These are phyloP conservation scores for Pandion haliaetus DNA, from an alignment of 2,113 vertebrate genomes.

Conservation along the genomic window DNA sequence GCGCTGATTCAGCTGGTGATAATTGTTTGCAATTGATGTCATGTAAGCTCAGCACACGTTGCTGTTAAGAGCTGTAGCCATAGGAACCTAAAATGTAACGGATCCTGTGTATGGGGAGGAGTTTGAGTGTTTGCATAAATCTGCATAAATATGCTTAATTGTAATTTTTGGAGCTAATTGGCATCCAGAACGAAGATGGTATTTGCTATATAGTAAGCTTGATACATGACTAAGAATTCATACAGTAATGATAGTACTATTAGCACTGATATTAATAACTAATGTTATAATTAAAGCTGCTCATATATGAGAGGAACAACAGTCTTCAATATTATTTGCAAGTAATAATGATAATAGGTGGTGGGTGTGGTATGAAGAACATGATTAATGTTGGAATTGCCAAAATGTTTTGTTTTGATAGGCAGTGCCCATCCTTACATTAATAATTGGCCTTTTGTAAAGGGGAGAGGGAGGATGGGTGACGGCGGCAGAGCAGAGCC, in stretches of 20 bases:
- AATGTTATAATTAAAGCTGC: neutral
- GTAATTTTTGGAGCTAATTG: neutral
- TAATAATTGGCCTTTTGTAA: neutral
- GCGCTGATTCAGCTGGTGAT: neutral
- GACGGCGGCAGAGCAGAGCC: neutral
- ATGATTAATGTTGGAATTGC: neutral
- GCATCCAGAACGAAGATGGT: neutral
- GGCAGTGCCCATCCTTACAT: neutral
- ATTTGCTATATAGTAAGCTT: neutral
- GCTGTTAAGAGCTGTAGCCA: neutral
- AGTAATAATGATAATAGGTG: neutral
- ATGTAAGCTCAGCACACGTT: accelerated
- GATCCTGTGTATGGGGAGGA: neutral
- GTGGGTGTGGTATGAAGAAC: neutral
- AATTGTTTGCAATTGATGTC: too few relatives aligned
- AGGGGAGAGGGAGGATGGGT: too few relatives aligned
- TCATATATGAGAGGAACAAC: neutral
- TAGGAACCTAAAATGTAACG: neutral
- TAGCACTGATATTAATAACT: neutral
- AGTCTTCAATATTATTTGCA: neutral
- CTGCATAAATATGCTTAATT: neutral
- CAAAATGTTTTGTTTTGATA: neutral
- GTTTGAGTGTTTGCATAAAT: neutral
- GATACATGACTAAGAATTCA: neutral
- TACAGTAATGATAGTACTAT: neutral